Evolutionary conservation across 2,888 invertebrate species (phyloP), one percentile per base, ranked within the genome.

Genomic region (Lagria hirta): DNA sequence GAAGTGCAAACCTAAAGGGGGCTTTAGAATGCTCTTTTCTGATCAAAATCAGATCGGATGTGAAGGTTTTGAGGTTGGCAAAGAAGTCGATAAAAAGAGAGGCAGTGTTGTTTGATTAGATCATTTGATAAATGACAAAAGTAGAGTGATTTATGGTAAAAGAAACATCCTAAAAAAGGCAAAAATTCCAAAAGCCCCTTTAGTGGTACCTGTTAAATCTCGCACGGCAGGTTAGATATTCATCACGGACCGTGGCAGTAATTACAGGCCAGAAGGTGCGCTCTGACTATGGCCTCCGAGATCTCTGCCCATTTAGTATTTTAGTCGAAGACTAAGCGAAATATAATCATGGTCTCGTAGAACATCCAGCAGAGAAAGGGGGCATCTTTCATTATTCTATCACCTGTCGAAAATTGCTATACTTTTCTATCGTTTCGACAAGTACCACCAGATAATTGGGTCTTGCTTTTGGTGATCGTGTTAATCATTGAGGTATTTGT

Each of bases 181-280:
- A n/a, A n/a, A n/a, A n/a, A n/a, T n/a, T n/a, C n/a, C n/a, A n/a
- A n/a, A n/a, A n/a, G n/a, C n/a, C n/a, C n/a, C n/a, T n/a, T n/a
- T n/a, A n/a, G n/a, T n/a, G n/a, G n/a, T n/a, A 58, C 58, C 54
- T 54, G 58, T 58, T 52, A 51, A 52, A 55, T 49, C 54, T 57
- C 51, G 56, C 56, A 49, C 58, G 56, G 54, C 58, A 57, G 55
- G 58, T 55, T 54, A 52, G 57, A 57, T 57, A 55, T 57, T 57
- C 57, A 58, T 58, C 56, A 54, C 58, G 45, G 49, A 45, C 49
- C 52, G 55, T 56, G 56, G 46, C 48, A 43, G 48, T 56, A 58
- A 58, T 58, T 52, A 58, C 49, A 58, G 58, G 16, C 35, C 45
- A 45, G 18, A 29, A 45, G 41, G 40, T n/a, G n/a, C 29, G 24